Base-by-base conservation (phyloP, 2,113 vertebrate species). In the Aythya baeri region DNA sequence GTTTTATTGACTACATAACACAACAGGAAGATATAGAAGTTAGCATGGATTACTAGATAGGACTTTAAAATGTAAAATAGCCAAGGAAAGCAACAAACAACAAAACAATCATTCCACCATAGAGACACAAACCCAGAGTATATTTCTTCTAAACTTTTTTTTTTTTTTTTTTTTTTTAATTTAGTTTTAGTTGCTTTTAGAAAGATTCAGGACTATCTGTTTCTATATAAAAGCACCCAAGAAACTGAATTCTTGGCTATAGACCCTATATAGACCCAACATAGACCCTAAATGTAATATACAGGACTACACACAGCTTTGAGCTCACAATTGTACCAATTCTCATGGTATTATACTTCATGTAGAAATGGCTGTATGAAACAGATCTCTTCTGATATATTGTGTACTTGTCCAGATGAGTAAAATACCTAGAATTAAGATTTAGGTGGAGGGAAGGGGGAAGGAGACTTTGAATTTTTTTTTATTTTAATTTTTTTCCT, bases 401-500 rank as follows among this genome's bases (percentile, higher is more conserved):
- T 44, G 15, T 41, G 43, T 65, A 25, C 8, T 41, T 80, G 22
- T 57, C 17, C 41, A 67, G 21, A 49, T 1, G 2, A 49, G 9
- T 52, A 50, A 67, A 6, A 23, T 46, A 46, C 7, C 23, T 63
- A 54, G 34, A 74, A 57, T 63, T 68, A 22, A 57, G 34, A 31
- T 7, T 12, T 23, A 5, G 32, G 11, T 23, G 10, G 5, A 2
- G 9, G 8, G 15, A 2, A 15, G 27, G 6, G 18, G 38, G 52
- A 44, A 49, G 46, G 46, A 71, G 2, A 18, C 1, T 31, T 38
- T 41, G 41, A 65, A 16, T 44, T 44, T 44, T 7, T 44, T 44
- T 44, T 44, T 44, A 7, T 44, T 44, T 17, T 46, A 49, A 8
- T 6, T 18, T 63, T 61, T 31, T 57, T 17, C 27, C 54, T 43